Base-by-base conservation (phyloP, 1,140 invertebrate species). In the Leguminivora glycinivorella region DNA sequence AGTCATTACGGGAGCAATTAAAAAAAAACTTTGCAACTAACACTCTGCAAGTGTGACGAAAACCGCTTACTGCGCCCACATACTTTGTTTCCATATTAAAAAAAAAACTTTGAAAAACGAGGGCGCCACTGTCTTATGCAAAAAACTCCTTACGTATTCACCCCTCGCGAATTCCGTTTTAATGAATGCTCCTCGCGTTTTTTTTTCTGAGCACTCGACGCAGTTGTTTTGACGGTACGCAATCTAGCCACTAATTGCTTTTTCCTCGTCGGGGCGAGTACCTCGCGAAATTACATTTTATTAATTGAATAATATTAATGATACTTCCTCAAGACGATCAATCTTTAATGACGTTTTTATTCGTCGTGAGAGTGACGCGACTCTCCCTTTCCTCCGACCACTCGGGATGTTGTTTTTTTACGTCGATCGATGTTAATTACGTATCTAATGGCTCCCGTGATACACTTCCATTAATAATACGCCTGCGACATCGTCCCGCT, bases 291-390 rank as follows among this genome's bases (percentile, higher is more conserved):
- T 91, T 91, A 89, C 88, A 82, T 90, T 91, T 90, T 89, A 91
- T 91, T 90, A 91, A 90, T 91, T 91, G 88, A 91, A 91, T 90
- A 91, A 89, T 89, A 90, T 89, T 91, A 91, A 91, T 91, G 88
- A 91, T 87, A 86, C 88, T 85, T 90, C 80, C 85, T 88, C 76
- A 72, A 73, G 81, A 85, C 86, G 80, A 91, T 90, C 88, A 90
- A 89, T 89, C 88, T 88, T 85, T 87, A 88, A 89, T 85, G 86
- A 85, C 85, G 86, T 88, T 90, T 90, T 90, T 91, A 88, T 90
- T 87, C 81, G 83, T 82, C 79, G 79, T 71, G 74, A 75, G 84
- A 85, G 84, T 83, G 83, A 84, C 83, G 82, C 76, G 75, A 76
- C 81, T 79, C 76, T 72, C 79, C 67, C 69, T 75, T 77, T 74